Evolutionary conservation across 2,797 vertebrate species (phyloP).

Genomic region (Sitta carolinensis): DNA sequence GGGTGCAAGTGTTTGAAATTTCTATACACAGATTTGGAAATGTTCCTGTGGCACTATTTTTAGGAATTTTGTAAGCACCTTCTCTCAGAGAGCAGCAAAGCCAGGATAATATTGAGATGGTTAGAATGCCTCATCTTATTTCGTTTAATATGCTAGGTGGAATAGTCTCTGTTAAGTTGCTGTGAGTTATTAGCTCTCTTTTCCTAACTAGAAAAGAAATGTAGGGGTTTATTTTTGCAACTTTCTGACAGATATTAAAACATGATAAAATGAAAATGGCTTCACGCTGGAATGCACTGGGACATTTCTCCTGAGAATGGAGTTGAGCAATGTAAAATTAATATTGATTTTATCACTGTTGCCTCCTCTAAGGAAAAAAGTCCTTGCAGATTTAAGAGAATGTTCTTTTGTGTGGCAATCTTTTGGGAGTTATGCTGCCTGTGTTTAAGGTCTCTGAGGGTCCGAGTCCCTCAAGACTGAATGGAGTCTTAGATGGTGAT

Average conservation of each 20-base stretch:
- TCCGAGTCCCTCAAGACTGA: neutral
- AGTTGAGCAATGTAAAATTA: neutral
- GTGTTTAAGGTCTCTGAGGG: neutral
- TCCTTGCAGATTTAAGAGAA: neutral
- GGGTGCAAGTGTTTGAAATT: neutral
- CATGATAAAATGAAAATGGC: slow-evolving; percentile 13
- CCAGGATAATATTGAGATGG: neutral
- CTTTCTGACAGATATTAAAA: slow-evolving; percentile 35
- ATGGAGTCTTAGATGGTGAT: neutral
- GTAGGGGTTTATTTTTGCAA: neutral
- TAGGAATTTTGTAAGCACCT: neutral
- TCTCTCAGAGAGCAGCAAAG: neutral
- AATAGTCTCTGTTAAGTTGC: neutral
- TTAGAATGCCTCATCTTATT: neutral
- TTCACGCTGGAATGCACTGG: neutral
- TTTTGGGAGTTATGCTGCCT: neutral
- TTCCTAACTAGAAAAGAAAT: neutral
- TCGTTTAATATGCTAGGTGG: neutral
- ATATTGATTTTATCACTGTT: slow-evolving; percentile 37
- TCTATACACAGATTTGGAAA: neutral
- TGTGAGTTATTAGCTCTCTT: slow-evolving; percentile 25
- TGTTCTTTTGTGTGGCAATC: neutral
- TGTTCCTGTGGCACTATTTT: neutral
- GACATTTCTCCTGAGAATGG: neutral
- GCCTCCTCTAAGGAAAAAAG: neutral